Percentiles rank a stretch among this genome's conserved stretches.
phyloP scores from a whole-genome alignment of 2,113 vertebrate genomes.

The Pionites leucogaster region DNA sequence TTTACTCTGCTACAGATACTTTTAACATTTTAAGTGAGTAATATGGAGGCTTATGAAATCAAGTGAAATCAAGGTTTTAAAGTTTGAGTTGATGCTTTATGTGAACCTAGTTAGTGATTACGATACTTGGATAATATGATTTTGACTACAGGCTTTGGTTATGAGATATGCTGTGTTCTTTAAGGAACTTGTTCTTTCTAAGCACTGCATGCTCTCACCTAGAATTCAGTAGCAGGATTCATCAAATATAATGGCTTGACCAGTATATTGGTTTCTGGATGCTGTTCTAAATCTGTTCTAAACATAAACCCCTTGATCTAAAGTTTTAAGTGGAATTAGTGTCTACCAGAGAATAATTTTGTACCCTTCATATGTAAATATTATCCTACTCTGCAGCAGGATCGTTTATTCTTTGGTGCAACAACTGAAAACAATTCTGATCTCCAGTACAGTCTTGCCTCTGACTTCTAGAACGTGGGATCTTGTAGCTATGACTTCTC shows the following conservation, averaged over 20 bases:
- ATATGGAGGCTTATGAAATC: neutral
- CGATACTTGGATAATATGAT: neutral
- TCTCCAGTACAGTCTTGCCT: neutral
- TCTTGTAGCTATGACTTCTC: neutral
- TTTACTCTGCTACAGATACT: neutral
- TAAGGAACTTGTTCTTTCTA: neutral
- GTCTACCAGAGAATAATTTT: neutral
- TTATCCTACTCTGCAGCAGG: neutral
- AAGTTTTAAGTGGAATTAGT: neutral
- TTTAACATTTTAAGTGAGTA: neutral
- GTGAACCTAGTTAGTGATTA: neutral
- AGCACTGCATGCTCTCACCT: neutral
- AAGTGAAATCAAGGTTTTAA: neutral
- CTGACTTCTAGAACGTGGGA: neutral
- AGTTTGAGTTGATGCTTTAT: neutral
- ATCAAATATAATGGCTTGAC: neutral
- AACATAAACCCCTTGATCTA: neutral
- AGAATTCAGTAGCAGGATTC: neutral
- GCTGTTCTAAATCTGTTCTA: neutral
- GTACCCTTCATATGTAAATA: neutral
- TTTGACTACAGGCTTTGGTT: neutral
- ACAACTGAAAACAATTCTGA: neutral
- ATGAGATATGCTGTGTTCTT: neutral
- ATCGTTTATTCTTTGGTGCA: neutral
- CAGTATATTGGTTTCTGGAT: neutral